Evolutionary conservation across 2,113 vertebrate genomes (phyloP), one percentile per base, ranked within the genome.

Genomic region (Triplophysa dalaica): DNA sequence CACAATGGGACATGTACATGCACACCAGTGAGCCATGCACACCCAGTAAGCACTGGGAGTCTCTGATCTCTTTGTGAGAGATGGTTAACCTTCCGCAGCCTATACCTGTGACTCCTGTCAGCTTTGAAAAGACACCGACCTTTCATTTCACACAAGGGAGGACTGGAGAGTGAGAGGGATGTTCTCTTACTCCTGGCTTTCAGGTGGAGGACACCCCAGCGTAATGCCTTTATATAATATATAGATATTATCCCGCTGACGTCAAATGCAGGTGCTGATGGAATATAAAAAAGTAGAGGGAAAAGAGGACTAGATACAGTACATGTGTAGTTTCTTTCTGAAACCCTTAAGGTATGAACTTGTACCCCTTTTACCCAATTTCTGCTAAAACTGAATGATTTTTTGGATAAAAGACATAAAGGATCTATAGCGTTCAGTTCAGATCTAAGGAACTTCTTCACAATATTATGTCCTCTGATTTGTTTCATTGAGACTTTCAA

Each of bases 41-140:
- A 9, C 54, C 33, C 54, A 73, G 58, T 19, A 41, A 64, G 74
- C 74, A 29, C 74, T 33, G 43, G 60, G 41, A 65, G 82, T 62
- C 41, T 62, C 52, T 58, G 75, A 54, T 75, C 41, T 19, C 29
- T 84, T 72, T 77, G 73, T 69, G 52, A 75, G 81, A 61, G 76
- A 70, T 38, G 60, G 48, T 85, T 85, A 81, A 82, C 78, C 83
- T 81, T 66, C 70, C 65, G 24, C 26, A 70, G 72, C 78, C 75
- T 77, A 50, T 75, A 60, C 50, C 84, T 66, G 58, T 84, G 82
- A 82, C 80, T 82, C 82, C 85, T 82, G 80, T 86, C 82, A 81
- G 70, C 75, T 75, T 73, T 81, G 43, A 70, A 79, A 77, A 81
- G 73, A 77, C 73, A 43, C 79, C 77, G 78, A 82, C 77, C 76